Percentiles rank a stretch among this genome's conserved stretches.
phyloP scores from a whole-genome alignment of 2,113 vertebrate genomes.

The Mellivora capensis region DNA sequence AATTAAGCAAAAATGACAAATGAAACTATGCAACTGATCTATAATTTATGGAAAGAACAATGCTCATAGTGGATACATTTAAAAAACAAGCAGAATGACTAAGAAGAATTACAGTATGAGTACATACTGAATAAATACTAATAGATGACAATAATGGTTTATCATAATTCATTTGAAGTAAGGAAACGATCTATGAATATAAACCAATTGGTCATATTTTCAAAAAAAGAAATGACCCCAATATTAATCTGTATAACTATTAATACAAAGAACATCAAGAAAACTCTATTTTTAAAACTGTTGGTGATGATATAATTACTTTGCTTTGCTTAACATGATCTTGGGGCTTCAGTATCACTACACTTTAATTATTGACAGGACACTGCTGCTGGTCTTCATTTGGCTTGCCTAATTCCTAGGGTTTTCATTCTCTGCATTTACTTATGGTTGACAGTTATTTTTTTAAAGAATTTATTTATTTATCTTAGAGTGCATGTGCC shows the following conservation, averaged over 20 bases:
- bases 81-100: conserved; percentile 1
- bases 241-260: neutral
- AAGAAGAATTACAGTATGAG: neutral
- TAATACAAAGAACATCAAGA: neutral
- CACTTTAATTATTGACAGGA: neutral
- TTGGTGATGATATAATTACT: neutral
- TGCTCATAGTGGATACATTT: neutral
- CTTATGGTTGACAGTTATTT: neutral
- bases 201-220: neutral
- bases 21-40: neutral
- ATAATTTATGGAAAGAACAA: neutral
- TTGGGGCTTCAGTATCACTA: neutral
- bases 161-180: conserved; percentile 29
- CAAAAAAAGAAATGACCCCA: neutral
- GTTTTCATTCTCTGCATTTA: neutral
- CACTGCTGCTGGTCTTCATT: neutral
- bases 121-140: neutral
- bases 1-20: neutral
- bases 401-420: neutral
- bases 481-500: neutral
- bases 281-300: neutral
- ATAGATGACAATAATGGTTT: neutral
- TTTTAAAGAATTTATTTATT: neutral
- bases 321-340: neutral
- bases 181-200: neutral